These are phyloP conservation scores for Orthosia gothica DNA, from an alignment of 2,888 invertebrate species.

Conservation along the genomic window DNA sequence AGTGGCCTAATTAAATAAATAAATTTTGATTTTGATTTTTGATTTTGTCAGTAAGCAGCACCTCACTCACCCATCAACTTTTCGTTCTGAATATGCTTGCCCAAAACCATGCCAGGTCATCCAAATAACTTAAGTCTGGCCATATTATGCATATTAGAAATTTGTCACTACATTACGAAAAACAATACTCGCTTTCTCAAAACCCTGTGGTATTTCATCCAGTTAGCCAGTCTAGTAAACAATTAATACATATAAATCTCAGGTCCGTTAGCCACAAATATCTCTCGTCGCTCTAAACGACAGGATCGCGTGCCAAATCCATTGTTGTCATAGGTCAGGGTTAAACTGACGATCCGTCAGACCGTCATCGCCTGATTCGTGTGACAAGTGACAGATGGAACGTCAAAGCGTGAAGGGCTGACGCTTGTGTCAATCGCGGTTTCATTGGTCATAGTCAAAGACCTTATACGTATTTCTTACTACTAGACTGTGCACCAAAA, in stretches of 20 bases:
- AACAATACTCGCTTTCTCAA: background rate
- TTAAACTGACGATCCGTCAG: slow-evolving; percentile 48
- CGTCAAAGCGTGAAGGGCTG: background rate
- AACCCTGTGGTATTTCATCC: background rate
- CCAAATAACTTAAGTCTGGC: too few species aligned
- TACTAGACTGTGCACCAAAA: too few species aligned
- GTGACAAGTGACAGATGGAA: slow-evolving; percentile 45
- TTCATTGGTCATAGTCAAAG: background rate
- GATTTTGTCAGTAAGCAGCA: too few species aligned
- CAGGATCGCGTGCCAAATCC: slow-evolving; percentile 80
- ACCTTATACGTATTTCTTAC: too few species aligned
- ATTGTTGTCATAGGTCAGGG: slow-evolving; percentile 83
- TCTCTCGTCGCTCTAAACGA: slow-evolving; percentile 71
- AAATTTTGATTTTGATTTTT: too few species aligned
- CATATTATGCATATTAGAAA: background rate
- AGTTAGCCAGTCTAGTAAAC: slow-evolving; percentile 62
- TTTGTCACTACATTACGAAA: background rate
- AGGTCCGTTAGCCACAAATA: slow-evolving; percentile 74
- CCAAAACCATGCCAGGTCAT: too few species aligned
- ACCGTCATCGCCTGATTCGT: slow-evolving; percentile 47
- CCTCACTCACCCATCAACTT: too few species aligned
- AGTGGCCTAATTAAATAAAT: too few species aligned
- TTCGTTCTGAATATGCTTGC: too few species aligned
- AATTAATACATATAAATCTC: slow-evolving; percentile 65
- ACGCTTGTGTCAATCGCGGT: background rate